phyloP scores from a whole-genome alignment of 2,113 vertebrate species.

The Hemicordylus capensis region DNA sequence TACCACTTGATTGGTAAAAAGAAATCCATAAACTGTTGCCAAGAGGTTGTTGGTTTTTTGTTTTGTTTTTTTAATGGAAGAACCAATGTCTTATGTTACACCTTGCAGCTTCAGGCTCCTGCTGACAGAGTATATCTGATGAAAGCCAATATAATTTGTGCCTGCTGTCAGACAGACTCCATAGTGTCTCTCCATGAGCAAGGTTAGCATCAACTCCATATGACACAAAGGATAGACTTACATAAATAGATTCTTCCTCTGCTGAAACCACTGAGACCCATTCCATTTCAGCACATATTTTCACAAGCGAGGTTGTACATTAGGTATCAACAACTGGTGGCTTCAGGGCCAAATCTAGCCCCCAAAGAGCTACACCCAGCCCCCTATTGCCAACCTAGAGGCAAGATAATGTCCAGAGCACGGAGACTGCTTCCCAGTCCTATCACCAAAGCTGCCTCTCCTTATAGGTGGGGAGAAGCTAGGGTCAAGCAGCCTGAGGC shows the following conservation, averaged over 20 bases:
- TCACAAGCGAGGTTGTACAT: background rate
- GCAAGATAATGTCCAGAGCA: background rate
- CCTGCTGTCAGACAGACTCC: conserved; percentile 7
- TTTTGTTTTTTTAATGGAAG: conserved; percentile 27
- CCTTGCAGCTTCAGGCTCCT: background rate
- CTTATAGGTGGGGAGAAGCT: background rate
- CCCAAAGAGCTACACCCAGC: background rate
- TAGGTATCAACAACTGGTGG: background rate
- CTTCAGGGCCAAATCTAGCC: background rate
- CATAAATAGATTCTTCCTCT: conserved; percentile 12
- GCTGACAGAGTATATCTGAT: conserved; percentile 1
- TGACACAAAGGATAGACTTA: conserved; percentile 30
- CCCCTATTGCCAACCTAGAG: background rate
- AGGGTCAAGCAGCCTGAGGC: background rate
- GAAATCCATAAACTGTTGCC: background rate
- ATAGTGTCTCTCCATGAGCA: background rate
- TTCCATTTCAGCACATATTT: background rate
- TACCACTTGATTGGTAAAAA: background rate
- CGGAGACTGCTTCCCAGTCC: background rate
- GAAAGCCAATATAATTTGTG: background rate
- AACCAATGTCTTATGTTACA: background rate
- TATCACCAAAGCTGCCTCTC: background rate
- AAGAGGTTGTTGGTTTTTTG: no score
- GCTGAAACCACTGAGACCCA: background rate
- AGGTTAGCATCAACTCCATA: conserved; percentile 12